Percentiles rank a stretch among this genome's conserved stretches.
phyloP scores from a whole-genome alignment of 92 coral and sea anemone genomes.

The Actinernus sp. region DNA sequence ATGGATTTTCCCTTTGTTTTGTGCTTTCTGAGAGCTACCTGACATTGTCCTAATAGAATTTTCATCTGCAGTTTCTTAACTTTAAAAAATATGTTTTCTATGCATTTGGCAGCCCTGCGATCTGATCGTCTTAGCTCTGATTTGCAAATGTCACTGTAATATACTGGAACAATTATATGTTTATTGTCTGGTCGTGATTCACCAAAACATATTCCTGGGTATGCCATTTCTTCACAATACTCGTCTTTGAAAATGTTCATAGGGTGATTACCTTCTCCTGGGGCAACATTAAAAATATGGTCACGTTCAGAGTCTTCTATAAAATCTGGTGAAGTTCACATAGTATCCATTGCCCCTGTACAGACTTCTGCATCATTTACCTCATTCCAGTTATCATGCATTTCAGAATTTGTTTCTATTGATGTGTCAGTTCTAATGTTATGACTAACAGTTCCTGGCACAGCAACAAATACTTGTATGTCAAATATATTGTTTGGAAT shows the following conservation, averaged over 20 bases:
- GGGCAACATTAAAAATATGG: conserved; percentile 46
- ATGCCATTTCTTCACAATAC: conserved; percentile 57
- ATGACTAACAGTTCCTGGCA: too few relatives aligned
- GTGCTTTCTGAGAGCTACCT: conserved; percentile 43
- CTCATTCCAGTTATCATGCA: conserved; percentile 9
- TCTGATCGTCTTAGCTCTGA: conserved; percentile 48
- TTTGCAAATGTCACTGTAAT: conserved; percentile 59
- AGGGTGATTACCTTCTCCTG: conserved; percentile 61
- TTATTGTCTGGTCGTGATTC: conserved; percentile 45
- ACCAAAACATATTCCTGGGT: conserved; percentile 62
- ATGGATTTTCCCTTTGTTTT: conserved; percentile 28
- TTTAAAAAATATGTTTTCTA: conserved; percentile 58
- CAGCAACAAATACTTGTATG: too few relatives aligned
- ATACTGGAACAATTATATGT: conserved; percentile 23
- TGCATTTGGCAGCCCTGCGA: conserved; percentile 42
- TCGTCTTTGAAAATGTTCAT: conserved; percentile 50
- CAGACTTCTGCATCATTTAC: conserved; percentile 58
- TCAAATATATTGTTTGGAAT: too few relatives aligned
- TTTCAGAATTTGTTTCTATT: background rate
- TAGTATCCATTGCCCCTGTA: conserved; percentile 42
- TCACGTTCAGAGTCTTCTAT: conserved; percentile 50
- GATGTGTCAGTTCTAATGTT: conserved; percentile 28
- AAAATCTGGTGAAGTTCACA: conserved; percentile 50
- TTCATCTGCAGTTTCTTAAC: conserved; percentile 70
- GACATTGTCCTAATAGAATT: conserved; percentile 56